phyloP scores from a whole-genome alignment of 2,888 invertebrate genomes.

The Marasmarcha lunaedactyla region DNA sequence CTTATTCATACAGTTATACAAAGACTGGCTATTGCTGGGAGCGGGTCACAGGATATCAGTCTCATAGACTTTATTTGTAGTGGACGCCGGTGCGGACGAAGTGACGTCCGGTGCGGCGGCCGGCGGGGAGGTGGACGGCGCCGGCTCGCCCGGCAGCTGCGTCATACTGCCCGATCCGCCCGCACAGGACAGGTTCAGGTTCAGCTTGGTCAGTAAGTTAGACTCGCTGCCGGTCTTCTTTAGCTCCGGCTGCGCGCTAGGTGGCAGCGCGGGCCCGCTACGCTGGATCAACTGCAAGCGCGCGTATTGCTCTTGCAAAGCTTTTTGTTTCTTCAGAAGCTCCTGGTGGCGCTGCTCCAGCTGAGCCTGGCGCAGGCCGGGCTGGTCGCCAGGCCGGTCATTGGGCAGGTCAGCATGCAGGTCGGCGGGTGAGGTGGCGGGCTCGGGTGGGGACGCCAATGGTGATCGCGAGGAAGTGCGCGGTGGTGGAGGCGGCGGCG shows the following conservation, averaged over 20 bases:
- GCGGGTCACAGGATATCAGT: constrained; percentile 89
- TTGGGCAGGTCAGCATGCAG: constrained; percentile 27
- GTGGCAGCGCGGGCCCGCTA: constrained; percentile 75
- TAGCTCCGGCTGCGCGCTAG: constrained; percentile 74
- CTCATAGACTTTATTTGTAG: constrained; percentile 88
- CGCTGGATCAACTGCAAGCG: constrained; percentile 89
- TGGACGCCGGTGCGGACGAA: constrained; percentile 47
- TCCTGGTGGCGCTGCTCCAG: constrained; percentile 92
- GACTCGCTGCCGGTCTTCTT: constrained; percentile 93
- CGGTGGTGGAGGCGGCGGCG: constrained; percentile 92
- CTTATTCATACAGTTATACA: too few species aligned
- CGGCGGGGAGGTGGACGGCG: constrained; percentile 17
- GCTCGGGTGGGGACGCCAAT: constrained; percentile 84
- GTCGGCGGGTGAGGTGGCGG: constrained; percentile 73
- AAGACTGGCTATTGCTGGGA: too few species aligned
- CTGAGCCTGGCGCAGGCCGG: constrained; percentile 73
- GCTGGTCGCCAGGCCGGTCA: constrained; percentile 23
- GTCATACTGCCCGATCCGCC: constrained; percentile 53
- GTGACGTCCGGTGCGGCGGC: constrained; percentile 24
- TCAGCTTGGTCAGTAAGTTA: constrained; percentile 86
- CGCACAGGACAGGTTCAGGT: constrained; percentile 72
- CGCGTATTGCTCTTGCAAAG: constrained; percentile 92
- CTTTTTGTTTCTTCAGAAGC: constrained; percentile 86
- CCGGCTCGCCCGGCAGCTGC: constrained; percentile 31
- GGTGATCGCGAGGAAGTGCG: constrained; percentile 91